Percentiles rank a stretch among this genome's conserved stretches.
phyloP scores from a whole-genome alignment of 2,797 vertebrate genomes.

The Crocodylus rhombifer region DNA sequence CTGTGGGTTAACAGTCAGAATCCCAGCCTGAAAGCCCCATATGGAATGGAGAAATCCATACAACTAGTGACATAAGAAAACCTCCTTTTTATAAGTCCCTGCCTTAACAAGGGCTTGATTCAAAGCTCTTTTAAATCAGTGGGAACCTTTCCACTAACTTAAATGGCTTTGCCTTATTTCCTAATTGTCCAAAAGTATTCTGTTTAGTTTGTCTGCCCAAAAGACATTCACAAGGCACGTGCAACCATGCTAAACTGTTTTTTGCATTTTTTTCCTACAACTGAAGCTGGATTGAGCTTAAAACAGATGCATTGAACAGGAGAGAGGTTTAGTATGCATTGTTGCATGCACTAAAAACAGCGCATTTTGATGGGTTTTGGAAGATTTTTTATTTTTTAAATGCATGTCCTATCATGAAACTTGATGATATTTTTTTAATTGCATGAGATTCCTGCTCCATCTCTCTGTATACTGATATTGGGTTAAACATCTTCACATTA shows the following conservation, averaged over 20 bases:
- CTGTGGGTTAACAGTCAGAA: background rate
- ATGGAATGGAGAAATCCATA: background rate
- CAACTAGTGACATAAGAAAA: background rate
- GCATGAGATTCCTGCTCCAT: background rate
- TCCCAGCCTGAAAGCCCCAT: background rate
- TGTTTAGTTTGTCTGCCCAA: background rate
- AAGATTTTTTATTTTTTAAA: background rate
- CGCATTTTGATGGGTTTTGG: background rate
- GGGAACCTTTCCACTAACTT: background rate
- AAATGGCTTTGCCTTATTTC: background rate
- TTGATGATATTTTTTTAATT: background rate
- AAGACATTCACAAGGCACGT: background rate
- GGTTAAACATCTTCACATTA: background rate
- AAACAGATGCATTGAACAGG: background rate
- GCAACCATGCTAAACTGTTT: no score
- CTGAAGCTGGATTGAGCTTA: background rate
- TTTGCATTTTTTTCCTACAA: background rate
- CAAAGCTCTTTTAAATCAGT: no score
- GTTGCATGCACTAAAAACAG: background rate
- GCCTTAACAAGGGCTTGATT: background rate
- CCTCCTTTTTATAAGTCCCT: background rate
- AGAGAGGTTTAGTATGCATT: background rate
- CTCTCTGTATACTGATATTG: background rate
- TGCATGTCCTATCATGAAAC: background rate
- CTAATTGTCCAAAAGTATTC: background rate